Evolutionary conservation across 2,888 invertebrate species (phyloP).

Genomic region (Noctua comes): DNA sequence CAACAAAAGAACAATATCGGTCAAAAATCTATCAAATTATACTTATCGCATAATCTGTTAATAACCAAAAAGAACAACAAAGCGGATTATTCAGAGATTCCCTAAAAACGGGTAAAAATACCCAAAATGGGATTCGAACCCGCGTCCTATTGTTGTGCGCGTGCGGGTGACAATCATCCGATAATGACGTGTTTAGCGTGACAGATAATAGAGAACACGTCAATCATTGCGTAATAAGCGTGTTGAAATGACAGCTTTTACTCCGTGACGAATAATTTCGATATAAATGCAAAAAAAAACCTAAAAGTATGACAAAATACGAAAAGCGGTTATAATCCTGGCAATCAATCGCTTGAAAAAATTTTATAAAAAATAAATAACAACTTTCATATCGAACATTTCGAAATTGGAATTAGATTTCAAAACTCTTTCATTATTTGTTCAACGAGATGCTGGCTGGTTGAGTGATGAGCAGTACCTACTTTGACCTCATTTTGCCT

Average conservation of each 20-base stretch:
- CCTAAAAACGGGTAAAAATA: slow-evolving; percentile 74
- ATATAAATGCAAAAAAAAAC: neutral
- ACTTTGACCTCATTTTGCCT: neutral
- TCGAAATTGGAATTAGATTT: slow-evolving; percentile 40
- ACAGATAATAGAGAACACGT: slow-evolving; percentile 70
- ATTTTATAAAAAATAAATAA: slow-evolving; percentile 7
- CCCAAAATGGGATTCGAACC: slow-evolving; percentile 68
- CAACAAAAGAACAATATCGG: slow-evolving; percentile 49
- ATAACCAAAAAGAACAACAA: slow-evolving; percentile 66
- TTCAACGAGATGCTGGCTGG: neutral
- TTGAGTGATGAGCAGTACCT: no score
- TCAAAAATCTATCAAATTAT: slow-evolving; percentile 62
- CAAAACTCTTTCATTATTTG: slow-evolving; percentile 5
- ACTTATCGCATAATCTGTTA: slow-evolving; percentile 63
- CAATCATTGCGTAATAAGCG: slow-evolving; percentile 71
- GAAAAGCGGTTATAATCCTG: slow-evolving; percentile 36
- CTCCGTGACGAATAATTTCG: slow-evolving; percentile 16
- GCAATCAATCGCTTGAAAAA: slow-evolving; percentile 30
- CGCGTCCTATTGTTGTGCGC: slow-evolving; percentile 66
- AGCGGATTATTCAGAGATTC: slow-evolving; percentile 70
- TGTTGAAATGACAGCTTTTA: slow-evolving; percentile 58
- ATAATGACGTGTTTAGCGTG: slow-evolving; percentile 73
- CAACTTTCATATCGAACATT: slow-evolving; percentile 43
- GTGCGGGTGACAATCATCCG: slow-evolving; percentile 73
- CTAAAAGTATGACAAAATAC: neutral